A percentile compares a stretch with the other conserved stretches of the same genome.
Evolutionary conservation across 1,140 invertebrate genomes (phyloP).

Genomic region (Sarcophaga bullata): DNA sequence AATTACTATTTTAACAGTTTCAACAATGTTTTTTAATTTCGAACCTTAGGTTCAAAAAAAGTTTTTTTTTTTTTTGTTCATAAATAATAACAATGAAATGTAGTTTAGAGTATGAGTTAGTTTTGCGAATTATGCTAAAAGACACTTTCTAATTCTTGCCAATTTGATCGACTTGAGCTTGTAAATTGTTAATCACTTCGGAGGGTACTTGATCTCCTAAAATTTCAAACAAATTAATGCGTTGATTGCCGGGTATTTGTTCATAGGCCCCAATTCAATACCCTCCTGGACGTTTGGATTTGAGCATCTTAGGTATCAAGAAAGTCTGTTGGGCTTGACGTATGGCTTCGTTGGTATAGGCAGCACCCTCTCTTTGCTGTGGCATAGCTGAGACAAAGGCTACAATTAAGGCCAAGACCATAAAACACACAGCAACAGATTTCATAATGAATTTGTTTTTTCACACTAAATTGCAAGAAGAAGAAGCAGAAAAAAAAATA

Average conservation of each 20-base stretch:
- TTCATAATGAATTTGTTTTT: constrained; percentile 54
- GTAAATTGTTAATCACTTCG: constrained; percentile 87
- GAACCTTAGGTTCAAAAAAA: neutral
- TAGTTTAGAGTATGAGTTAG: neutral
- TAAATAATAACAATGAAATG: constrained; percentile 33
- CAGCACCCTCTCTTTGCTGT: constrained; percentile 81
- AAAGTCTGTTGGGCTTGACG: constrained; percentile 84
- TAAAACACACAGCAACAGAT: constrained; percentile 63
- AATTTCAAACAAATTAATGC: constrained; percentile 82
- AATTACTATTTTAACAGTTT: constrained; percentile 10
- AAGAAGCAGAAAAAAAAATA: too few species aligned
- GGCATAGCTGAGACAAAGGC: constrained; percentile 70
- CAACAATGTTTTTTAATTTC: neutral
- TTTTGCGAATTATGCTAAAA: constrained; percentile 25
- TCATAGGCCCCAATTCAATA: constrained; percentile 85
- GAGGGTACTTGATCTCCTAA: constrained; percentile 83
- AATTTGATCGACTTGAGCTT: constrained; percentile 82
- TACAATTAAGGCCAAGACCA: constrained; percentile 65
- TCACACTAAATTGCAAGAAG: neutral
- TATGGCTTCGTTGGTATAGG: constrained; percentile 86
- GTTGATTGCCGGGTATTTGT: constrained; percentile 83
- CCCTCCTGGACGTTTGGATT: constrained; percentile 86
- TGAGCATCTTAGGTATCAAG: constrained; percentile 84
- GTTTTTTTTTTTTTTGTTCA: neutral
- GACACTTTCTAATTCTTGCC: constrained; percentile 70